phyloP scores from a whole-genome alignment of 2,113 vertebrate genomes.

The Platysternon megacephalum region DNA sequence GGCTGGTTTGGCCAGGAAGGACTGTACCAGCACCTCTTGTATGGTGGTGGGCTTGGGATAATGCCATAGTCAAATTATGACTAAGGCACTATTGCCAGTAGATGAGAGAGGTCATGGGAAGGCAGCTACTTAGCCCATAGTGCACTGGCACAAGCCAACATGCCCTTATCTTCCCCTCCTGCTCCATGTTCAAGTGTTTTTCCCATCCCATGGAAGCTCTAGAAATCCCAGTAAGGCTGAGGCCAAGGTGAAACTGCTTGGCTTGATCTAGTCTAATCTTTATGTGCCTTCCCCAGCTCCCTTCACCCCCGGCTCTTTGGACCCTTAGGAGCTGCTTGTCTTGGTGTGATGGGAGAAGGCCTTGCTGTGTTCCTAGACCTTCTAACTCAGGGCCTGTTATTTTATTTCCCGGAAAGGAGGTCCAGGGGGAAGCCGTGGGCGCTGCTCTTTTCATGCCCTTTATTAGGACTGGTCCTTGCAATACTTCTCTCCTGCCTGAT shows the following conservation, averaged over 20 bases:
- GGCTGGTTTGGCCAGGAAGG: neutral
- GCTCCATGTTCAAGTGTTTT: neutral
- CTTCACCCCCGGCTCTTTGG: neutral
- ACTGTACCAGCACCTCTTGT: accelerated
- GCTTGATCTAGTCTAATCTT: neutral
- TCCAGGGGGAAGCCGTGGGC: neutral
- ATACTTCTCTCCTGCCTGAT: neutral
- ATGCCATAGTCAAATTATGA: neutral
- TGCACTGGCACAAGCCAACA: neutral
- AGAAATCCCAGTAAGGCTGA: accelerated
- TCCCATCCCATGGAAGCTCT: neutral
- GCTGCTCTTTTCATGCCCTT: neutral
- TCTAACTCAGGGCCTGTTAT: neutral
- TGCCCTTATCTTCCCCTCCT: neutral
- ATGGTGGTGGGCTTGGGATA: neutral
- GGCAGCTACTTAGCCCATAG: neutral
- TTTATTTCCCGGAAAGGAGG: neutral
- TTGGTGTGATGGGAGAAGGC: neutral
- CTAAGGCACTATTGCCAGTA: neutral
- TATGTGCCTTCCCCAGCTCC: neutral
- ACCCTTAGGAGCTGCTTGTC: neutral
- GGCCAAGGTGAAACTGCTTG: neutral
- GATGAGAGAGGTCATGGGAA: neutral
- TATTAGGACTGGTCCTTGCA: neutral
- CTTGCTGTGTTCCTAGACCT: too few species aligned